These are phyloP conservation scores for Schlechtendalia chinensis DNA, from an alignment of 1,140 invertebrate genomes.

Conservation along the genomic window DNA sequence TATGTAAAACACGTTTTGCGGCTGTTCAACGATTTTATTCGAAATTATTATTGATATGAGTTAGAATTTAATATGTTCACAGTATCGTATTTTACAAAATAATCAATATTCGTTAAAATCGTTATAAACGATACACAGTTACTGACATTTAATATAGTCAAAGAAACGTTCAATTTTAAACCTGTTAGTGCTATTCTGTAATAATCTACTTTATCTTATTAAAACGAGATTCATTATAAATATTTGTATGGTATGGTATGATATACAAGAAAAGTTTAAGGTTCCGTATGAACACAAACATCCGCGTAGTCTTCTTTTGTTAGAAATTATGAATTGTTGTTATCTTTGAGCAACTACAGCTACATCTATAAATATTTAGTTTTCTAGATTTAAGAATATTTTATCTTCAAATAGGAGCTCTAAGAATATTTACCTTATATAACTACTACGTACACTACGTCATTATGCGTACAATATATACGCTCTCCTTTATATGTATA, in stretches of 20 bases:
- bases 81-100: too few species aligned
- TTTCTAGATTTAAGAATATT: not conserved
- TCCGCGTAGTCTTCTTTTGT: constrained; percentile 1
- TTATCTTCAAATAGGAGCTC: not conserved
- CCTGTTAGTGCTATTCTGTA: not conserved
- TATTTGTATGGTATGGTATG: not conserved
- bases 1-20: too few species aligned
- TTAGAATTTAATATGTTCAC: too few species aligned
- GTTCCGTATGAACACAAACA: not conserved
- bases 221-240: not conserved
- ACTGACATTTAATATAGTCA: too few species aligned
- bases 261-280: constrained; percentile 18
- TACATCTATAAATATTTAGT: not conserved
- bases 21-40: too few species aligned
- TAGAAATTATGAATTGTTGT: not conserved
- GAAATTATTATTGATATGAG: too few species aligned
- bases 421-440: not conserved
- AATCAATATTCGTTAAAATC: too few species aligned
- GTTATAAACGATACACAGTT: too few species aligned
- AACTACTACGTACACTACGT: too few species aligned
- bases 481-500: not conserved
- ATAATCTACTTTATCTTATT: not conserved
- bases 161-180: not conserved
- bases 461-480: not conserved
- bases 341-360: not conserved